Conservation (phyloP, 2,113 vertebrate species). For the Callionymus lyra region DNA sequence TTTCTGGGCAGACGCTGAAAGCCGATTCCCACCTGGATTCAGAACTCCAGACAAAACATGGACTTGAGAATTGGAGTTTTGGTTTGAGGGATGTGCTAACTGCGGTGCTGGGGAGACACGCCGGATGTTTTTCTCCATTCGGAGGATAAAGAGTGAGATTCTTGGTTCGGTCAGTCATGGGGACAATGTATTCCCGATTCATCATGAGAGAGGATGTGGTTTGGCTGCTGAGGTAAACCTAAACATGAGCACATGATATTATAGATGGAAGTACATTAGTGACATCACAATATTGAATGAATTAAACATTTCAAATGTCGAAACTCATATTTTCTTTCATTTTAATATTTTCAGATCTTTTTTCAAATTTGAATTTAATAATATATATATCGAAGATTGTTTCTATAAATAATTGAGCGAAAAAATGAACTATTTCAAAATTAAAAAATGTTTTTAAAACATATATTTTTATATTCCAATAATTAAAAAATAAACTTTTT, state of each 20-base stretch:
- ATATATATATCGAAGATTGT: too few relatives aligned
- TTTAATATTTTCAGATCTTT: too few relatives aligned
- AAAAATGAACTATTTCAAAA: too few relatives aligned
- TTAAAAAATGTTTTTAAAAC: too few relatives aligned
- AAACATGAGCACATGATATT: not conserved
- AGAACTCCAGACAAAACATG: conserved; percentile 72
- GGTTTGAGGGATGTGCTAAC: conserved; percentile 81
- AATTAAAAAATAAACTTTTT: too few relatives aligned
- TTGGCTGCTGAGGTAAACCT: conserved; percentile 79
- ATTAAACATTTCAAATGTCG: too few relatives aligned
- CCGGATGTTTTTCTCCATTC: conserved; percentile 6
- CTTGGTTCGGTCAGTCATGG: conserved; percentile 83
- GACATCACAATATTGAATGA: too few relatives aligned
- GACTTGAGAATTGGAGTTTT: conserved; percentile 74
- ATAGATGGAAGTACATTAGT: too few relatives aligned
- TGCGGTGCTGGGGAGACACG: conserved; percentile 45
- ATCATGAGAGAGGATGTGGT: conserved; percentile 80
- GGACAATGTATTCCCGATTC: conserved; percentile 88
- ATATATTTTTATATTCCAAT: too few relatives aligned
- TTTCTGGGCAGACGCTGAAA: conserved; percentile 78
- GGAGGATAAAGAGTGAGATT: conserved; percentile 75
- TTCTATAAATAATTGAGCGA: too few relatives aligned
- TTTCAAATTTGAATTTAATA: too few relatives aligned
- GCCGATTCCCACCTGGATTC: conserved; percentile 20
- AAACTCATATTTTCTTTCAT: too few relatives aligned